phyloP scores from a whole-genome alignment of 2,888 invertebrate species.

The Drosophila maculinotata region DNA sequence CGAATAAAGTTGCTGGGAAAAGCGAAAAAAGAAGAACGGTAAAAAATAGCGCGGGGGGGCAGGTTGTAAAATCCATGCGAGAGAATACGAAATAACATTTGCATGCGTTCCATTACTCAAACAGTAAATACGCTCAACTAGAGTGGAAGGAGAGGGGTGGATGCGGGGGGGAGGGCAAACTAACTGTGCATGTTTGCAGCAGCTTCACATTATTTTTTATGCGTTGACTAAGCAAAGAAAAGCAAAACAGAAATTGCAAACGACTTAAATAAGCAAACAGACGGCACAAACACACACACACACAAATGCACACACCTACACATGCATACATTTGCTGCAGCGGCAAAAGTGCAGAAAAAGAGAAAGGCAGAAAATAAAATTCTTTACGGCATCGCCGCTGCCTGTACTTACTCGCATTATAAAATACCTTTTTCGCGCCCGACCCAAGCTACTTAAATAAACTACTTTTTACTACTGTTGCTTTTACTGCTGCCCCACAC shows the following conservation, averaged over 20 bases:
- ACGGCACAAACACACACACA: slow-evolving; percentile 21
- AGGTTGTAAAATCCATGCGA: slow-evolving; percentile 41
- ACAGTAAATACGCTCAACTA: slow-evolving; percentile 27
- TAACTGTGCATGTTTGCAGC: slow-evolving; percentile 55
- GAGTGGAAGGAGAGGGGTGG: background rate
- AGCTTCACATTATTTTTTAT: slow-evolving; percentile 72
- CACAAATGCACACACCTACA: slow-evolving; percentile 14
- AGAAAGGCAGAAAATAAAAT: slow-evolving; percentile 27
- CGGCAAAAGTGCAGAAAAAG: slow-evolving; percentile 8
- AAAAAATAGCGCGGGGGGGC: background rate
- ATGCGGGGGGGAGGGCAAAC: background rate
- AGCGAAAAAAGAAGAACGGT: slow-evolving; percentile 34
- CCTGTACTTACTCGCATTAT: slow-evolving; percentile 31
- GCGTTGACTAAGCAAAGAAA: slow-evolving; percentile 74
- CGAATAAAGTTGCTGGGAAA: slow-evolving; percentile 49
- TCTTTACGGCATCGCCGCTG: slow-evolving; percentile 36
- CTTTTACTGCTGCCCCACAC: slow-evolving; percentile 43
- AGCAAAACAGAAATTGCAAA: slow-evolving; percentile 75
- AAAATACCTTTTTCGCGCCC: slow-evolving; percentile 59
- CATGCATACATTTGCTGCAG: slow-evolving; percentile 20
- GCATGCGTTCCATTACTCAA: slow-evolving; percentile 44
- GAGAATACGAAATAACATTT: slow-evolving; percentile 53
- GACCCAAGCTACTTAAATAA: slow-evolving; percentile 66
- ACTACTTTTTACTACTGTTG: slow-evolving; percentile 65
- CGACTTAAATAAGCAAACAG: slow-evolving; percentile 77